A percentile compares a stretch with the other conserved stretches of the same genome.
Evolutionary conservation across 2,797 vertebrate species (phyloP).

Genomic region (Characodon lateralis): DNA sequence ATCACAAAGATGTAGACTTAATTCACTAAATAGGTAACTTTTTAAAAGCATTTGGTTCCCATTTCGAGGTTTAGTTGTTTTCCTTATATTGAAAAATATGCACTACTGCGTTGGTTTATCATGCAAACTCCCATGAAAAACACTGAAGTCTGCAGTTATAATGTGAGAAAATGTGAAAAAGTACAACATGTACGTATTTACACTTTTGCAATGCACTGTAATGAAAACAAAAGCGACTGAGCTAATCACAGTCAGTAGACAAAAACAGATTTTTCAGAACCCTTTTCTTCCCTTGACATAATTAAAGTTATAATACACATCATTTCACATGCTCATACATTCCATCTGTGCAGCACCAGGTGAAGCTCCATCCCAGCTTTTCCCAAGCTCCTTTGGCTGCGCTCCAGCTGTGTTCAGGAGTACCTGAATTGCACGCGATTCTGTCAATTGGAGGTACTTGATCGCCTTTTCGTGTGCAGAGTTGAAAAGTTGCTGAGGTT

Average conservation of each 20-base stretch:
- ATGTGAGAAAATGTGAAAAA: too few species aligned
- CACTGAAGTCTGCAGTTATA: too few species aligned
- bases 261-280: neutral
- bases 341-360: slow-evolving; percentile 8
- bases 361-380: slow-evolving; percentile 66
- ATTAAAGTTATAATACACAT: neutral
- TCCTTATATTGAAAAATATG: too few species aligned
- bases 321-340: neutral
- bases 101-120: too few species aligned
- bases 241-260: too few species aligned
- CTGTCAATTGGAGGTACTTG: slow-evolving; percentile 82
- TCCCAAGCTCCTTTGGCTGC: slow-evolving; percentile 60
- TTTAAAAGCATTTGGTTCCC: too few species aligned
- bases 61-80: too few species aligned
- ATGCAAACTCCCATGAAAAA: too few species aligned
- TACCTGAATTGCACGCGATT: slow-evolving; percentile 83
- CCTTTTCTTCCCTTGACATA: neutral
- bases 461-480: slow-evolving; percentile 74
- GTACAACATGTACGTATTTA: too few species aligned
- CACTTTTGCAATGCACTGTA: too few species aligned
- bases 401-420: slow-evolving; percentile 72
- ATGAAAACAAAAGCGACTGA: too few species aligned
- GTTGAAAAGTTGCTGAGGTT: slow-evolving; percentile 73
- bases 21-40: neutral
- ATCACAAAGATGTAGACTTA: neutral